Base-by-base conservation (phyloP, 1,140 invertebrate genomes). In the Akabosia matsudoensis region DNA sequence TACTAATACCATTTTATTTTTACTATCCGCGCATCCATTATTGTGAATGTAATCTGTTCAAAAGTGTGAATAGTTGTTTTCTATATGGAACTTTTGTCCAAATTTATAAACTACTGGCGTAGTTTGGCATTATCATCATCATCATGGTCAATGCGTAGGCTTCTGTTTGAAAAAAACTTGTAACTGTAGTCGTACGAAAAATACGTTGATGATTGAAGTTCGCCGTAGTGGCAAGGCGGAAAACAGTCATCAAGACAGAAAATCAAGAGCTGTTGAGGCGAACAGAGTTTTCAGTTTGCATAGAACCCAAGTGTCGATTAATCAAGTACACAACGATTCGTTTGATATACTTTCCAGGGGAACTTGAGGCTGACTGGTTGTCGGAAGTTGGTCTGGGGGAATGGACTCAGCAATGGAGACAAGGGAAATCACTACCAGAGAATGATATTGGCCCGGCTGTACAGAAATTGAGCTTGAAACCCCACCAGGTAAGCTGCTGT, bases 331-430 rank as follows among this genome's bases (percentile, higher is more conserved):
- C 7, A 45, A 10, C 37, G 18, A 10, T 10, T 45, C 37, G 7
- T 13, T 56, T 56, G 10, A 4, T 56, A 28, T 30, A 67, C 22
- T 67, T 67, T 67, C 61, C 61, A 76, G 89, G 88, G 2, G 88
- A 89, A 79, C 85, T 86, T 61, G 89, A 90, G 81, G 87, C 88
- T 0, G 88, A 88, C 73, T 90, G 88, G 88, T 83, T 90, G 71
- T 84, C 84, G 1, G 84, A 88, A 73, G 89, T 89, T 1, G 90
- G 90, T 13, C 84, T 90, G 67, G 84, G 85, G 1, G 85, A 89
- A 79, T 83, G 90, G 78, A 87, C 87, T 2, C 88, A 88, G 74
- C 85, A 88, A 18, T 89, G 88, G 85, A 86, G 88, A 77, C 85
- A 87, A 45, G 89, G 89, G 0, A 85, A 87, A 74, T 88, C 89